phyloP scores from a whole-genome alignment of 2,888 invertebrate genomes.

The Andrena dorsata region DNA sequence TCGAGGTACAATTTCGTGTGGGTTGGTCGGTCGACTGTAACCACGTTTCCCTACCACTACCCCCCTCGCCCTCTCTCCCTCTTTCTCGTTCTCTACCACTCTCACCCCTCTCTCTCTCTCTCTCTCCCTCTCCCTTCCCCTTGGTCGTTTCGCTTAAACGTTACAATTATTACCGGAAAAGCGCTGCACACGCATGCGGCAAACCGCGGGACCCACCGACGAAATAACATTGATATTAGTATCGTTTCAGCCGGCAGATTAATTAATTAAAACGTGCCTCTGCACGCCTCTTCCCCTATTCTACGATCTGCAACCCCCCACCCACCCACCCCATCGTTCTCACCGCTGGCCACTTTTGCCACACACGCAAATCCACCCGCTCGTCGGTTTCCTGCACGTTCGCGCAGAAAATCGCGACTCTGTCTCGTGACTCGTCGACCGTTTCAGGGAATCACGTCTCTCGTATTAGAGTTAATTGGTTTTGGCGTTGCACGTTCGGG shows the following conservation, averaged over 20 bases:
- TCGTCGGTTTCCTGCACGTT: conserved; percentile 25
- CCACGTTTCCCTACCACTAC: conserved; percentile 63
- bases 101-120: conserved; percentile 17
- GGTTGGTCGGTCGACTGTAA: conserved; percentile 71
- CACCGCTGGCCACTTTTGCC: conserved; percentile 52
- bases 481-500: not conserved
- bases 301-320: conserved; percentile 8
- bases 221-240: conserved; percentile 84
- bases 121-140: conserved; percentile 6
- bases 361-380: conserved; percentile 18
- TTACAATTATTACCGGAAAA: conserved; percentile 79
- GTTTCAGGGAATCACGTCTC: not conserved
- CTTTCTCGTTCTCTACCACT: conserved; percentile 1
- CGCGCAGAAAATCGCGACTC: conserved; percentile 24
- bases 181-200: conserved; percentile 78
- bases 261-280: conserved; percentile 83
- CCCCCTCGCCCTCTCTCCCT: conserved; percentile 26
- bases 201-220: conserved; percentile 78
- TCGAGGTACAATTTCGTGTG: conserved; percentile 69
- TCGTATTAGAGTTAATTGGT: not conserved
- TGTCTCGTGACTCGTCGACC: not conserved
- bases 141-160: conserved; percentile 69
- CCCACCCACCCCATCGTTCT: not conserved
- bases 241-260: conserved; percentile 80
- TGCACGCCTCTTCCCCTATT: conserved; percentile 45